These are phyloP conservation scores for Pelobates fuscus DNA, from an alignment of 2,113 vertebrate genomes.

Conservation along the genomic window DNA sequence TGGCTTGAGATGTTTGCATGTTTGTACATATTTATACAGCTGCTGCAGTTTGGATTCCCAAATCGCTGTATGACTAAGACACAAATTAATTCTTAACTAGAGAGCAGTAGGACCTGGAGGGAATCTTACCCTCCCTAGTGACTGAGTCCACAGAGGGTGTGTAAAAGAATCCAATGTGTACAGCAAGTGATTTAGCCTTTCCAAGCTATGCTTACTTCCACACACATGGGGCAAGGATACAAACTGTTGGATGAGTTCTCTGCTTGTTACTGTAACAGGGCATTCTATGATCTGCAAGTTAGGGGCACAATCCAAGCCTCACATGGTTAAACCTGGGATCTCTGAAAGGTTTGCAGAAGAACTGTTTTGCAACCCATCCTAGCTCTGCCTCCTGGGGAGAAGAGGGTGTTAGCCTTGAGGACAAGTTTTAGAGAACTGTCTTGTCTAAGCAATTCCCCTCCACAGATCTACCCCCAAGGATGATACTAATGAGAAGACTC, in stretches of 20 bases:
- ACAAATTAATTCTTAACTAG: accelerated
- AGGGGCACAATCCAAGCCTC: slow-evolving; percentile 13
- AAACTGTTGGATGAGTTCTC: slow-evolving; percentile 16
- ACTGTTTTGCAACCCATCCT: slow-evolving; percentile 9
- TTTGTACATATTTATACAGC: slow-evolving; percentile 25
- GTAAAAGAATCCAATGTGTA: slow-evolving; percentile 32
- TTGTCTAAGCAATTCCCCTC: neutral
- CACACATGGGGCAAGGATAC: slow-evolving; percentile 36
- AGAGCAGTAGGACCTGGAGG: slow-evolving; percentile 49
- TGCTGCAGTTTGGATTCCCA: slow-evolving; percentile 21
- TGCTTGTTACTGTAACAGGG: neutral
- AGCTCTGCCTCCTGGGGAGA: neutral
- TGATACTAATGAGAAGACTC: slow-evolving; percentile 6
- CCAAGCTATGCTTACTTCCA: slow-evolving; percentile 45
- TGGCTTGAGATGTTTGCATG: neutral
- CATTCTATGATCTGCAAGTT: neutral
- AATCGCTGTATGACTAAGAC: neutral
- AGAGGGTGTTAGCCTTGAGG: slow-evolving; percentile 6
- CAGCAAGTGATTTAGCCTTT: slow-evolving; percentile 14
- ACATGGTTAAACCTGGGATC: slow-evolving; percentile 22
- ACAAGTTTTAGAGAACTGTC: neutral
- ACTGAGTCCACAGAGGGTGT: slow-evolving; percentile 41
- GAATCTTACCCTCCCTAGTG: slow-evolving; percentile 48
- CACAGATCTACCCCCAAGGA: slow-evolving; percentile 19
- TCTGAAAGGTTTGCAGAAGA: neutral